phyloP scores from a whole-genome alignment of 1,140 invertebrate genomes.

The Drosophila pruinosa region DNA sequence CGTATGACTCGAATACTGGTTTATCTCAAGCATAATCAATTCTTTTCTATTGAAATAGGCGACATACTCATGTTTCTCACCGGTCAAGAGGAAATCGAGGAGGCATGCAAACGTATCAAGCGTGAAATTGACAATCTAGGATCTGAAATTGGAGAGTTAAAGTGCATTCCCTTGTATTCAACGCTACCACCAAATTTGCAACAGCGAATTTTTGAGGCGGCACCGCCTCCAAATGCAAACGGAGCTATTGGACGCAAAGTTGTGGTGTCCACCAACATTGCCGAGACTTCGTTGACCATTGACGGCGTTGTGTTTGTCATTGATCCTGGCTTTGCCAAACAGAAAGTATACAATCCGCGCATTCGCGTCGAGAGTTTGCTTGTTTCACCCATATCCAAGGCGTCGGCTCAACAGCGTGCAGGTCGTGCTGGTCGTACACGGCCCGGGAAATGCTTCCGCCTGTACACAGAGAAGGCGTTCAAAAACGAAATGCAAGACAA shows the following conservation, averaged over 20 bases:
- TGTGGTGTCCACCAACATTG: conserved; percentile 99
- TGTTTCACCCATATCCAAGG: conserved; percentile 99
- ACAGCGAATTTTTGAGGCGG: conserved; percentile 98
- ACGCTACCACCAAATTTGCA: conserved; percentile 98
- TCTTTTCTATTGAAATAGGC: conserved; percentile 79
- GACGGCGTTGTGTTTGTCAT: conserved; percentile 99
- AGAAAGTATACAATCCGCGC: conserved; percentile 99
- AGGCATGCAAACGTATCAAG: conserved; percentile 99
- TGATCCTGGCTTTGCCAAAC: conserved; percentile 99
- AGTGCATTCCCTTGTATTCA: conserved; percentile 99
- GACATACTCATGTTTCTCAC: conserved; percentile 98
- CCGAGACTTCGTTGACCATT: conserved; percentile 99
- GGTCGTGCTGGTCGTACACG: conserved; percentile 98
- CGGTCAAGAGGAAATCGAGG: conserved; percentile 98
- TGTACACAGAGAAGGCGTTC: conserved; percentile 99
- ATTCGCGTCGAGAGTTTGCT: conserved; percentile 98
- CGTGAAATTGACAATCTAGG: conserved; percentile 98
- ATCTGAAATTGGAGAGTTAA: conserved; percentile 97
- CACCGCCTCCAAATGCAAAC: conserved; percentile 95
- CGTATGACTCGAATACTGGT: background rate
- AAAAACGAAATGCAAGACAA: conserved; percentile 99
- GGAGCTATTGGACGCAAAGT: conserved; percentile 98
- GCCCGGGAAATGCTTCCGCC: conserved; percentile 98
- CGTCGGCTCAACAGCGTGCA: conserved; percentile 99
- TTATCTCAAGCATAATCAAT: background rate